These are phyloP conservation scores for Sphinx pinastri DNA, from an alignment of 2,888 invertebrate species.

Conservation along the genomic window DNA sequence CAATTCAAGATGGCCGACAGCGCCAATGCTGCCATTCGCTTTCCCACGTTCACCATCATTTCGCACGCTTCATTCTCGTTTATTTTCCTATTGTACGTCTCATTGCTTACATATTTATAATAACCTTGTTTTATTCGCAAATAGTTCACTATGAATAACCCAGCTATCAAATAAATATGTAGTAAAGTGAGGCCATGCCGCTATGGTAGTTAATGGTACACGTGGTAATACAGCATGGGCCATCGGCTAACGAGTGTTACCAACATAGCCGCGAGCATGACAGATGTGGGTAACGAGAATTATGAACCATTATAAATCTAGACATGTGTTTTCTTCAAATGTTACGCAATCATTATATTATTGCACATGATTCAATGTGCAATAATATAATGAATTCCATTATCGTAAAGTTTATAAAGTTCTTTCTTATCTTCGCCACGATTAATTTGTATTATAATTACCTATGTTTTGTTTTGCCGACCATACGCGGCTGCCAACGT, in stretches of 20 bases:
- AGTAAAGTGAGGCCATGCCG: constrained; percentile 39
- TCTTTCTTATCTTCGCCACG: constrained; percentile 47
- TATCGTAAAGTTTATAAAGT: constrained; percentile 31
- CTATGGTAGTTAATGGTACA: constrained; percentile 56
- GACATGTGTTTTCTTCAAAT: constrained; percentile 50
- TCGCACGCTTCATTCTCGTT: constrained; percentile 70
- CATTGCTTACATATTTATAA: constrained; percentile 61
- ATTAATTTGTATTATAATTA: constrained; percentile 61
- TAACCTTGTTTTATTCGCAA: constrained; percentile 26
- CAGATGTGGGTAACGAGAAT: constrained; percentile 56
- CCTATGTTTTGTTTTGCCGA: constrained; percentile 56
- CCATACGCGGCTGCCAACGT: constrained; percentile 59
- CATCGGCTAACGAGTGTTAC: constrained; percentile 66
- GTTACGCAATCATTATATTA: constrained; percentile 47
- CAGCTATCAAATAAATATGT: not conserved
- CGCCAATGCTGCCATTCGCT: constrained; percentile 74
- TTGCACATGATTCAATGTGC: not conserved
- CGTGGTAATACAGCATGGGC: constrained; percentile 52
- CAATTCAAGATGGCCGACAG: constrained; percentile 73
- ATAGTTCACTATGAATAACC: not conserved
- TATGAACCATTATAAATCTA: constrained; percentile 51
- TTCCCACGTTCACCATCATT: constrained; percentile 78
- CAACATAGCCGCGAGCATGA: constrained; percentile 55
- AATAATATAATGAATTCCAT: constrained; percentile 5
- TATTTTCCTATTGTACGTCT: constrained; percentile 67